Conservation (phyloP, 2,113 vertebrate species). For the Hippopotamus amphibius region DNA sequence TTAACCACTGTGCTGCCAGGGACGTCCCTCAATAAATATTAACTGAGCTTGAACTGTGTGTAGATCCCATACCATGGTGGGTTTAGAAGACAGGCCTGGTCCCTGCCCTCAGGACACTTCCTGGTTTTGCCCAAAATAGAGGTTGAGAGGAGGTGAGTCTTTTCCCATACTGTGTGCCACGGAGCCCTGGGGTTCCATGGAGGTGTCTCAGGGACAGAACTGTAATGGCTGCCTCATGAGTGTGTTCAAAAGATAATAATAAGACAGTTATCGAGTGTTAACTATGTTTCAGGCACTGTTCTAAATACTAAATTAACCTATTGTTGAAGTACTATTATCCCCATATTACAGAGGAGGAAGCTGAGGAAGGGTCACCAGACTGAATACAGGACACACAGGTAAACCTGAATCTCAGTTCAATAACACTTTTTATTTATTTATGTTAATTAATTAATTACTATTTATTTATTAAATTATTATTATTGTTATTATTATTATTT, state of each 20-base stretch:
- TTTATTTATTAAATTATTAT: too few species aligned
- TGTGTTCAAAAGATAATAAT: background rate
- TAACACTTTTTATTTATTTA: too few species aligned
- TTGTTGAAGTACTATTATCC: background rate
- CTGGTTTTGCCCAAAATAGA: background rate
- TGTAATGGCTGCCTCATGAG: background rate
- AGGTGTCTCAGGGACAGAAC: background rate
- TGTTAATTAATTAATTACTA: too few species aligned
- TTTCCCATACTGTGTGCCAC: background rate
- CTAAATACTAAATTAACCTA: background rate
- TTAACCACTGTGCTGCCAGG: too few species aligned
- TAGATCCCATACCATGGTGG: background rate
- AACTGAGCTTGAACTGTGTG: accelerated
- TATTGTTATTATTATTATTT: too few species aligned
- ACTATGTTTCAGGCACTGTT: background rate
- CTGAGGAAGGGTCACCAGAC: background rate
- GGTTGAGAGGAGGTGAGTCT: accelerated
- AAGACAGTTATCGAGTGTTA: background rate
- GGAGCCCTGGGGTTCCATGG: background rate
- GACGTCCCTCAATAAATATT: background rate
- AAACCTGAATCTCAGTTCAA: background rate
- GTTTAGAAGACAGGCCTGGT: too few species aligned
- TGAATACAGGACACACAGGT: background rate
- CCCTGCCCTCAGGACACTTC: background rate
- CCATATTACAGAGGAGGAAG: background rate